These are phyloP conservation scores for Zonotrichia leucophrys DNA, from an alignment of 2,113 vertebrate species.

Conservation along the genomic window DNA sequence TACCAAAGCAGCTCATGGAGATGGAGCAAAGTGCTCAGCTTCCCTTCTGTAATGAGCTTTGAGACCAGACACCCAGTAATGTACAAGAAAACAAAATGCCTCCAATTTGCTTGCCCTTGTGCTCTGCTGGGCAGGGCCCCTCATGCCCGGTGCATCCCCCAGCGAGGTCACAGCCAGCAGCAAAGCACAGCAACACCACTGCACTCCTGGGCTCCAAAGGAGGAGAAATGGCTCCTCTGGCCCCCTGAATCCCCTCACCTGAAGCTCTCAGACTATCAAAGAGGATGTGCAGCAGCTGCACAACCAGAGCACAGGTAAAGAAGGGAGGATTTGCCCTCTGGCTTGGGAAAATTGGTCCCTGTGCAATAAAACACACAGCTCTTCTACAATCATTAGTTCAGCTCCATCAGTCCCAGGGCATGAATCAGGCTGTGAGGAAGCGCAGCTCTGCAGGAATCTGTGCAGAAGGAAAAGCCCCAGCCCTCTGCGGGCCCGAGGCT, in stretches of 20 bases:
- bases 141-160: background rate
- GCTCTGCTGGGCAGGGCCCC: background rate
- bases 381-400: constrained; percentile 11
- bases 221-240: background rate
- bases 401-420: background rate
- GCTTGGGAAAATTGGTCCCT: constrained; percentile 5
- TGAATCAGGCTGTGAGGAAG: background rate
- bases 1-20: background rate
- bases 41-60: background rate
- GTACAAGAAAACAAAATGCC: background rate
- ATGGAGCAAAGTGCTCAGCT: background rate
- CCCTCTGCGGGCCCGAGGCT: accelerated
- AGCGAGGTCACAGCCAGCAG: background rate
- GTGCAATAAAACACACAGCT: background rate
- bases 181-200: background rate
- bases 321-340: background rate
- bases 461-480: background rate
- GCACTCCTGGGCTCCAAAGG: background rate
- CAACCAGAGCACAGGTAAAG: background rate
- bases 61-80: background rate
- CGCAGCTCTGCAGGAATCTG: background rate
- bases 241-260: background rate
- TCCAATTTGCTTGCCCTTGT: background rate
- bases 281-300: background rate
- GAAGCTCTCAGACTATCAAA: background rate